Conservation (phyloP, 2,797 vertebrate species). For the Pangasius djambal region DNA sequence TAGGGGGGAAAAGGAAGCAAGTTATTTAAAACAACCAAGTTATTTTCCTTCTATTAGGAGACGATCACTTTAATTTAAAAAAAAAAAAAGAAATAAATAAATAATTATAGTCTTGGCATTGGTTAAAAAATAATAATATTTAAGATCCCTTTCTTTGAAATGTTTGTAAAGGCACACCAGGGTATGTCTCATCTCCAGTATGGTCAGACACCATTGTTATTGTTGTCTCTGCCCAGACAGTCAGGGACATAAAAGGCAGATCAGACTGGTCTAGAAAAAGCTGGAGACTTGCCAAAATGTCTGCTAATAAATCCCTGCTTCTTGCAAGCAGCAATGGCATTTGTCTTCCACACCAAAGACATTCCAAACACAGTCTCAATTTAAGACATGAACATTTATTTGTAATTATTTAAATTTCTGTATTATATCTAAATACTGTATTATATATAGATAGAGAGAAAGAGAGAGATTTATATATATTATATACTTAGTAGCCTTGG, state of each 20-base stretch:
- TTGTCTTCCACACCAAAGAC: neutral
- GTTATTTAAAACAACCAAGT: neutral
- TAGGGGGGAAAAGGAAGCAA: neutral
- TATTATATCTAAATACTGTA: neutral
- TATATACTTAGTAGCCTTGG: neutral
- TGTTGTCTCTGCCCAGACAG: slow-evolving; percentile 50
- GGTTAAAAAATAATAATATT: slow-evolving; percentile 31
- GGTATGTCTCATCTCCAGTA: slow-evolving; percentile 46
- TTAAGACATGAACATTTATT: neutral
- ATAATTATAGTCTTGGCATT: slow-evolving; percentile 1
- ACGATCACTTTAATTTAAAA: neutral
- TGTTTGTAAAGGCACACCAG: slow-evolving; percentile 39
- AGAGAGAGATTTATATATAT: neutral
- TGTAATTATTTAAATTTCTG: neutral
- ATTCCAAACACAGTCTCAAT: neutral
- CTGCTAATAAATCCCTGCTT: slow-evolving; percentile 66
- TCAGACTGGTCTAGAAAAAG: slow-evolving; percentile 74
- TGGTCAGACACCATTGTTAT: slow-evolving; percentile 51
- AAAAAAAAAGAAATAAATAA: neutral
- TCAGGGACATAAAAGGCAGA: slow-evolving; percentile 63
- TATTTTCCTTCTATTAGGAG: slow-evolving; percentile 17
- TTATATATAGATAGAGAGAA: neutral
- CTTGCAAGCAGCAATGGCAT: slow-evolving; percentile 24
- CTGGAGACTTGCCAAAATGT: slow-evolving; percentile 77
- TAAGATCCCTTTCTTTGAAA: slow-evolving; percentile 29